These are phyloP conservation scores for Lathamus discolor DNA, from an alignment of 2,113 vertebrate genomes.

Conservation along the genomic window DNA sequence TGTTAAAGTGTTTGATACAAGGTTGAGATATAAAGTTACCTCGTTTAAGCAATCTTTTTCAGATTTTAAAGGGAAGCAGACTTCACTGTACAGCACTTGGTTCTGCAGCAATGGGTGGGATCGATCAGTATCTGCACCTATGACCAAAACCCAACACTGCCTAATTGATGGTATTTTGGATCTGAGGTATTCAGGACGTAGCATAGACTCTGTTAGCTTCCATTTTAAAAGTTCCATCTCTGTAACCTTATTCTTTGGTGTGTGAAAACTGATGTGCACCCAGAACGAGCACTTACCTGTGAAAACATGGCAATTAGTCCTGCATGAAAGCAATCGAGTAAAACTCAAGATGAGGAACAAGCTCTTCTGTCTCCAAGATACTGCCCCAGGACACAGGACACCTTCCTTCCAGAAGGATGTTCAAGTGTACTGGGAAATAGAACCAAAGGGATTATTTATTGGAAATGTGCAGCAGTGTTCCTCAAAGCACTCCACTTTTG, in stretches of 20 bases:
- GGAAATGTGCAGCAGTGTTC: background rate
- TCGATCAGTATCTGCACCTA: background rate
- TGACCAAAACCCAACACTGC: background rate
- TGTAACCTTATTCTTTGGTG: background rate
- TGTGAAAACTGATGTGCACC: background rate
- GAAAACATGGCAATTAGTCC: constrained; percentile 1
- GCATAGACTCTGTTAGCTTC: background rate
- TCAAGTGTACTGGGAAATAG: background rate
- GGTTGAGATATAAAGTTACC: background rate
- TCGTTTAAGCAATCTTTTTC: background rate
- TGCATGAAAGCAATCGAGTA: background rate
- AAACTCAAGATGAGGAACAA: background rate
- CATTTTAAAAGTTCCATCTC: background rate
- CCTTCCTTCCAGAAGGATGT: background rate
- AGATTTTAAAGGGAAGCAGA: background rate
- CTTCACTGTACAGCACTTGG: background rate
- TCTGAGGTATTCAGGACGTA: background rate
- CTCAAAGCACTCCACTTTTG: background rate
- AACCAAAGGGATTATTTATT: background rate
- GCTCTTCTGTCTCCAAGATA: background rate
- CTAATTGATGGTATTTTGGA: background rate
- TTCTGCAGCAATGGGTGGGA: background rate
- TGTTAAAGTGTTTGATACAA: background rate
- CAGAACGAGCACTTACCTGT: background rate
- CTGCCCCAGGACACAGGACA: background rate